Conservation (phyloP, 2,113 vertebrate genomes). For the Chionodraco myersi region DNA sequence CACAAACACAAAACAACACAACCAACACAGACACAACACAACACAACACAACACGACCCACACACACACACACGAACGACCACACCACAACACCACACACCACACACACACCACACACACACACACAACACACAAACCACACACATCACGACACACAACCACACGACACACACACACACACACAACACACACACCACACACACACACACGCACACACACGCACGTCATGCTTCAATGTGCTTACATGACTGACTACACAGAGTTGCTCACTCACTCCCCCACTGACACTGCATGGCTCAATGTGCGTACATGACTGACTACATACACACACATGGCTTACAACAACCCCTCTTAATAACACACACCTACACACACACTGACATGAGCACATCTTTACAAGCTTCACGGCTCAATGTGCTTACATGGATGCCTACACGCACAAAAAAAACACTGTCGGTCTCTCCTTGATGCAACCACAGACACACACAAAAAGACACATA, state of each 20-base stretch:
- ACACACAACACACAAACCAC: too few species aligned
- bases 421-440: constrained; percentile 35
- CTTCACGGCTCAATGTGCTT: constrained; percentile 46
- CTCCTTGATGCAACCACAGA: neutral
- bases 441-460: neutral
- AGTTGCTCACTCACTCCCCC: too few species aligned
- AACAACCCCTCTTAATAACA: constrained; percentile 2
- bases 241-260: constrained; percentile 49
- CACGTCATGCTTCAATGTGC: neutral
- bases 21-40: too few species aligned
- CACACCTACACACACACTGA: constrained; percentile 6
- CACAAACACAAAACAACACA: too few species aligned
- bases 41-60: too few species aligned
- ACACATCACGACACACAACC: too few species aligned
- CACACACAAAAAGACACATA: neutral
- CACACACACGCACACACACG: too few species aligned
- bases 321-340: constrained; percentile 20
- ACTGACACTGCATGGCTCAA: too few species aligned
- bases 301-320: constrained; percentile 49
- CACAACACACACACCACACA: too few species aligned
- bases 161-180: constrained; percentile 25
- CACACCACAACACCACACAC: too few species aligned
- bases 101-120: too few species aligned
- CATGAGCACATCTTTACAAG: neutral
- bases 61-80: too few species aligned